These are phyloP conservation scores for Neostethus bicornis DNA, from an alignment of 2,797 vertebrate species.

Conservation along the genomic window DNA sequence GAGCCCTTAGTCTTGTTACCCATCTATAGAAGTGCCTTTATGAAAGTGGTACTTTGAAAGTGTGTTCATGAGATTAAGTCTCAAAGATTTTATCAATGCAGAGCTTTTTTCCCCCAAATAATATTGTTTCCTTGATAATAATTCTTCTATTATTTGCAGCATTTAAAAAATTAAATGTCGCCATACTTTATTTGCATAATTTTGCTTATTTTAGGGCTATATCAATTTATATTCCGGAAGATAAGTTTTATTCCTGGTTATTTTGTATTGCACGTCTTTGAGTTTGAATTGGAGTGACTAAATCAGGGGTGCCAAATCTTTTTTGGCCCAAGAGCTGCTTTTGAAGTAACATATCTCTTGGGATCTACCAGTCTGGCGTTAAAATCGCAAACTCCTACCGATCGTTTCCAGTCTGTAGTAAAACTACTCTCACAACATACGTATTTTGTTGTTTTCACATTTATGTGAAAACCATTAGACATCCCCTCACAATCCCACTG, in stretches of 20 bases:
- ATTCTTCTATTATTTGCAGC: slow-evolving; percentile 16
- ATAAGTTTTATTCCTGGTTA: slow-evolving; percentile 22
- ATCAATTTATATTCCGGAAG: slow-evolving; percentile 15
- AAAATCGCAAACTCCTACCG: no score
- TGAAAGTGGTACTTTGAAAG: slow-evolving; percentile 1
- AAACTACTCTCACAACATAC: no score
- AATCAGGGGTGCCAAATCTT: no score
- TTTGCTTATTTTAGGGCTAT: slow-evolving; percentile 18
- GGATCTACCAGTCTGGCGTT: no score
- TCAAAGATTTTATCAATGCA: slow-evolving; percentile 24
- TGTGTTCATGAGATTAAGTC: slow-evolving; percentile 10
- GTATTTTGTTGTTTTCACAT: no score
- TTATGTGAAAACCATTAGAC: no score
- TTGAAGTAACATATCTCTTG: no score
- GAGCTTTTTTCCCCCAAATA: slow-evolving; percentile 8
- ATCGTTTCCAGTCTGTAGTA: no score
- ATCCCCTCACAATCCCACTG: no score
- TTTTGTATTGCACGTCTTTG: slow-evolving; percentile 19
- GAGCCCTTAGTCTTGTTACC: slow-evolving; percentile 36
- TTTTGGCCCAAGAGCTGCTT: no score
- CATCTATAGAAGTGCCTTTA: slow-evolving; percentile 17
- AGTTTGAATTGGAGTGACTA: no score
- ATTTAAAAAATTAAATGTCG: slow-evolving; percentile 4
- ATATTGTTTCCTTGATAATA: slow-evolving; percentile 19
- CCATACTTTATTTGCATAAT: slow-evolving; percentile 17